phyloP scores from a whole-genome alignment of 2,888 invertebrate genomes.

The Neria commutata region DNA sequence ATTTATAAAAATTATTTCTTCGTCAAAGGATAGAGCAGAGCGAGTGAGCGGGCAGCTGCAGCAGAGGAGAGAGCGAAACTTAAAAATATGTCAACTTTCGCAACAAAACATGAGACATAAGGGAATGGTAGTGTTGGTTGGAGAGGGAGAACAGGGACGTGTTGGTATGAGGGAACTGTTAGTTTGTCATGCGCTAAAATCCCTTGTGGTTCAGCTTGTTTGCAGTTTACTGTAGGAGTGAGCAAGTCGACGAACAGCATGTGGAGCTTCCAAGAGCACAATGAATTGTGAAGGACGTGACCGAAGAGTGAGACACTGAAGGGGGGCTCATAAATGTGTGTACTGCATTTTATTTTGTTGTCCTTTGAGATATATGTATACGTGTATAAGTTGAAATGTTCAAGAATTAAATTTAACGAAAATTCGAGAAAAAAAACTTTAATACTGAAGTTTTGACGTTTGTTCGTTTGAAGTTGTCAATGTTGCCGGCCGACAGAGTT shows the following conservation, averaged over 20 bases:
- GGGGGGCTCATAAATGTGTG: too few species aligned
- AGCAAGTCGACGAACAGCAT: conserved; percentile 39
- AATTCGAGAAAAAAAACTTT: conserved; percentile 31
- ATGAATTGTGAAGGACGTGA: conserved; percentile 43
- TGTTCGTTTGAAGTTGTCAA: conserved; percentile 42
- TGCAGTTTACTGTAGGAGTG: conserved; percentile 52
- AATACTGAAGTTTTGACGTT: conserved; percentile 39
- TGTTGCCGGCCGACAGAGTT: conserved; percentile 34
- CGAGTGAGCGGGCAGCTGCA: neutral
- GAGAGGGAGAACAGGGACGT: neutral
- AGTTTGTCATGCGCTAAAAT: conserved; percentile 10
- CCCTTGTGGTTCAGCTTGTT: conserved; percentile 45
- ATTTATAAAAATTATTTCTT: neutral
- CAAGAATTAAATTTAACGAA: conserved; percentile 49
- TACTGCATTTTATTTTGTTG: conserved; percentile 53
- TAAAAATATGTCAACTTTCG: conserved; percentile 13
- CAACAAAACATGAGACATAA: conserved; percentile 14
- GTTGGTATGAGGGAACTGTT: neutral
- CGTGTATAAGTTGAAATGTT: conserved; percentile 53
- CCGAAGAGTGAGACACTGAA: too few species aligned
- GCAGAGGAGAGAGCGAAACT: too few species aligned
- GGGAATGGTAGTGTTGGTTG: neutral
- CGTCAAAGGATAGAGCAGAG: neutral
- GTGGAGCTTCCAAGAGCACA: conserved; percentile 30
- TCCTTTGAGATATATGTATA: conserved; percentile 59